Evolutionary conservation across 2,888 invertebrate species (phyloP).

Genomic region (Synanthedon tipuliformis): DNA sequence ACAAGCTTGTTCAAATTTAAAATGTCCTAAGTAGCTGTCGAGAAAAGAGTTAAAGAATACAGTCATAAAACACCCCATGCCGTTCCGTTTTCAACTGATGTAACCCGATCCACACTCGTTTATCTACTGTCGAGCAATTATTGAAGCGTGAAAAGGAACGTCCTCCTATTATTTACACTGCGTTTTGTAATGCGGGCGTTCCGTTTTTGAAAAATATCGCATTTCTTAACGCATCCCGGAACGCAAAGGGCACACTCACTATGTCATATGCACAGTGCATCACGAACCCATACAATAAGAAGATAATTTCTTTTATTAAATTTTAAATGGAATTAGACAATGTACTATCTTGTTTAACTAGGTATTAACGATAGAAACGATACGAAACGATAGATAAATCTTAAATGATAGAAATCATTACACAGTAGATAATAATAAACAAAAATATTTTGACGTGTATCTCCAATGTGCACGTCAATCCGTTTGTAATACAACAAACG

Average conservation of each 20-base stretch:
- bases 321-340: too few species aligned
- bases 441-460: too few species aligned
- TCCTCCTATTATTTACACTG: constrained; percentile 67
- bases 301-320: background rate
- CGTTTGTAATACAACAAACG: too few species aligned
- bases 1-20: background rate
- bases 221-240: constrained; percentile 29
- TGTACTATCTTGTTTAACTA: too few species aligned
- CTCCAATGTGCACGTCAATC: too few species aligned
- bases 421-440: too few species aligned
- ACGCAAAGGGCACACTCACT: background rate
- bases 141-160: constrained; percentile 71
- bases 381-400: too few species aligned
- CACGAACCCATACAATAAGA: background rate
- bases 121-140: constrained; percentile 70
- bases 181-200: constrained; percentile 67
- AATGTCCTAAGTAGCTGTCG: background rate
- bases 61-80: constrained; percentile 35
- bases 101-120: constrained; percentile 60
- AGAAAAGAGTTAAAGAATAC: constrained; percentile 42
- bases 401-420: too few species aligned
- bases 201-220: constrained; percentile 63
- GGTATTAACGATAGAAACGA: too few species aligned
- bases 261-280: background rate
- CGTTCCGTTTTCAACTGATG: constrained; percentile 36